phyloP scores from a whole-genome alignment of 2,888 invertebrate genomes.

The Leuctra nigra region DNA sequence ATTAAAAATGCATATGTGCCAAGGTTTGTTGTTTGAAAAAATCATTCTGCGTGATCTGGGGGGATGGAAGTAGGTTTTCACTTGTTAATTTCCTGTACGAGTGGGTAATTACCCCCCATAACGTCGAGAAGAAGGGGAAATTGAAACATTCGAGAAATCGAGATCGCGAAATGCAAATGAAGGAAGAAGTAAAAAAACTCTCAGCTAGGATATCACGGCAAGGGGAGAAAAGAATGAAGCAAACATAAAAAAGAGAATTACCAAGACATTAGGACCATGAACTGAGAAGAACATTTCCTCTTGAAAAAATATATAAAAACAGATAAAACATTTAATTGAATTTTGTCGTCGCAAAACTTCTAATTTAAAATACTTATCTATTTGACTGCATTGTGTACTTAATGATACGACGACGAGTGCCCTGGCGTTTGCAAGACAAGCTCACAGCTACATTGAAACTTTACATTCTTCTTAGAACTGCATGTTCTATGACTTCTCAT shows the following conservation, averaged over 20 bases:
- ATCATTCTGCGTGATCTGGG: neutral
- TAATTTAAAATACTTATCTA: conserved; percentile 9
- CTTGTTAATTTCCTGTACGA: conserved; percentile 27
- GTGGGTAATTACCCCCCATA: conserved; percentile 24
- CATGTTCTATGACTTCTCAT: too few species aligned
- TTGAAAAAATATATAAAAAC: conserved; percentile 5
- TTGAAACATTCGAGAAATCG: conserved; percentile 27
- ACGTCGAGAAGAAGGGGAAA: conserved; percentile 11
- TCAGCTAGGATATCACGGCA: neutral
- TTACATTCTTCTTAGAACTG: too few species aligned
- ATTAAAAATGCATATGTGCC: neutral
- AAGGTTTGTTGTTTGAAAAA: neutral
- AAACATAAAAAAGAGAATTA: conserved; percentile 17
- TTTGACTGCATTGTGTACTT: too few species aligned
- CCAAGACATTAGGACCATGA: conserved; percentile 14
- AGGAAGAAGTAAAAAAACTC: conserved; percentile 9
- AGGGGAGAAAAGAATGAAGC: conserved; percentile 3
- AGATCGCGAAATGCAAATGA: conserved; percentile 18
- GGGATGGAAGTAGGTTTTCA: conserved; percentile 17
- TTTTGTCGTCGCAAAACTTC: neutral
- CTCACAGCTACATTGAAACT: too few species aligned
- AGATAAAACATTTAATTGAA: conserved; percentile 9
- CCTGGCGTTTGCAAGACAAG: too few species aligned
- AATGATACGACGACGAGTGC: too few species aligned
- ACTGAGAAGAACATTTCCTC: neutral